A percentile compares a stretch with the other conserved stretches of the same genome.
Conservation (phyloP, 1,140 invertebrate genomes). For the Frieseomelitta varia region DNA sequence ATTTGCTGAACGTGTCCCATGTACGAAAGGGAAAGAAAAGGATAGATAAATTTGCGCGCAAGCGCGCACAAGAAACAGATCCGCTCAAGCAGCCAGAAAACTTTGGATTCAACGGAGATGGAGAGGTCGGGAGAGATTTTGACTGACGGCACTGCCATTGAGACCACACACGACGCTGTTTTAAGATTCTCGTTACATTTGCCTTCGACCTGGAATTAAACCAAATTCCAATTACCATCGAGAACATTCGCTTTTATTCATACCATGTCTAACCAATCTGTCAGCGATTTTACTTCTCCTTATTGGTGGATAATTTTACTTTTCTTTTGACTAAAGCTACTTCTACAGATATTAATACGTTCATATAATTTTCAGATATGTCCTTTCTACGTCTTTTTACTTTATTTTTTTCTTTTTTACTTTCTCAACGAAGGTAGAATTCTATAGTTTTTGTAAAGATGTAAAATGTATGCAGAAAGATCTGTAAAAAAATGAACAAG, state of each 20-base stretch:
- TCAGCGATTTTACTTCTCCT: neutral
- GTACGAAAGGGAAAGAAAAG: neutral
- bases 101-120: slow-evolving; percentile 39
- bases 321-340: no score
- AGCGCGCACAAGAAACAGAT: slow-evolving; percentile 27
- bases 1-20: neutral
- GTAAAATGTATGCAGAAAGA: neutral
- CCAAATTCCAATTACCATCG: slow-evolving; percentile 13
- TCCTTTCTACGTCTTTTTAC: neutral
- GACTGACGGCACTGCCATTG: slow-evolving; percentile 64
- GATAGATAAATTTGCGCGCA: slow-evolving; percentile 45
- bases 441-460: neutral
- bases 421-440: neutral
- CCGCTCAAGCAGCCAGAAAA: slow-evolving; percentile 31
- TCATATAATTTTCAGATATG: neutral
- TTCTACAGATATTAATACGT: neutral
- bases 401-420: neutral
- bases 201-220: slow-evolving; percentile 20
- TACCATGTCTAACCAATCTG: neutral
- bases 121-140: slow-evolving; percentile 60
- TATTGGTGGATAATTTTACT: neutral
- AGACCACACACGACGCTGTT: slow-evolving; percentile 70
- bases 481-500: slow-evolving; percentile 12
- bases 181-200: slow-evolving; percentile 50
- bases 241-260: slow-evolving; percentile 11